Conservation (phyloP, 2,797 vertebrate species). For the Schizopygopsis malacanthus region DNA sequence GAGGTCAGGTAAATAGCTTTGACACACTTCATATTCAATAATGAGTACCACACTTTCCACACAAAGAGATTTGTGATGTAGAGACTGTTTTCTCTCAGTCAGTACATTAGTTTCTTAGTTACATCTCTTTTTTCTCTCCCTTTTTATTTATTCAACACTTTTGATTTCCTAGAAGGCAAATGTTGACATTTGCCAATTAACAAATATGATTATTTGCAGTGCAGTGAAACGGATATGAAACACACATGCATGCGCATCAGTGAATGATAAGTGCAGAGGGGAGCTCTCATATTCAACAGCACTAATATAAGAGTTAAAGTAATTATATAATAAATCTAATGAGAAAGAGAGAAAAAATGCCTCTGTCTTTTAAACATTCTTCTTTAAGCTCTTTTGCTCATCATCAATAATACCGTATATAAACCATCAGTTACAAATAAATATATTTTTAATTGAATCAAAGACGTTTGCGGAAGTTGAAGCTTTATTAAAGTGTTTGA, state of each 20-base stretch:
- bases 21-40: background rate
- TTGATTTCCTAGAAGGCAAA: background rate
- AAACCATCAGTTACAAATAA: background rate
- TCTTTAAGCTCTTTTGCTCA: background rate
- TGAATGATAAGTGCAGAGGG: background rate
- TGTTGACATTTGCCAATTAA: background rate
- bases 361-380: background rate
- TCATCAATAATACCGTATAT: background rate
- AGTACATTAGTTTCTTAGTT: conserved; percentile 14
- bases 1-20: background rate
- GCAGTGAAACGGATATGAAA: conserved; percentile 2
- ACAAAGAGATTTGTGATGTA: conserved; percentile 34
- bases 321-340: background rate
- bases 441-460: background rate
- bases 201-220: background rate
- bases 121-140: background rate
- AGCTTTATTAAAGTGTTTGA: background rate
- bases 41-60: background rate
- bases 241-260: background rate
- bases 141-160: background rate
- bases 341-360: background rate
- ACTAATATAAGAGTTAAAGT: background rate
- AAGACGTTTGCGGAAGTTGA: background rate
- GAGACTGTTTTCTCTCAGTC: background rate
- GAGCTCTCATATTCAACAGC: background rate